Percentiles rank a stretch among this genome's conserved stretches.
Conservation (phyloP, 2,888 invertebrate genomes). For the Buathra laborator region DNA sequence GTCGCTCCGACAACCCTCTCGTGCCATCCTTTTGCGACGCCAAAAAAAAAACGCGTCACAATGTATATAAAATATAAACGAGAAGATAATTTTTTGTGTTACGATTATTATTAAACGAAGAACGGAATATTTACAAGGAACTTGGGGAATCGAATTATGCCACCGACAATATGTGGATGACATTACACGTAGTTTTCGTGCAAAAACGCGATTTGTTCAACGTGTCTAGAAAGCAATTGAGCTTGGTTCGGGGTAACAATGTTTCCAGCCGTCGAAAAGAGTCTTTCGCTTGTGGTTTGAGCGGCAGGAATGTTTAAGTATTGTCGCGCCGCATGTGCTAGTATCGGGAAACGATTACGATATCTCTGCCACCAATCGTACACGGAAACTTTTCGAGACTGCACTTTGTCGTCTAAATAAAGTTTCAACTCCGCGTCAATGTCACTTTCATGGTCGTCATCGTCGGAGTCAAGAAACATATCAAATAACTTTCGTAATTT, state of each 20-base stretch:
- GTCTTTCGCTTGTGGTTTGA: slow-evolving; percentile 40
- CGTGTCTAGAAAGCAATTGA: slow-evolving; percentile 25
- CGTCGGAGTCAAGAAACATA: slow-evolving; percentile 34
- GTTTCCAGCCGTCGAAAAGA: slow-evolving; percentile 46
- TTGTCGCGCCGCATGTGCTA: slow-evolving; percentile 3
- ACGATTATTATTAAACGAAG: no score
- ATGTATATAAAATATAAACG: no score
- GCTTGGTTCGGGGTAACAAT: slow-evolving; percentile 37
- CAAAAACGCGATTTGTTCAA: slow-evolving; percentile 40
- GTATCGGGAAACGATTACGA: neutral
- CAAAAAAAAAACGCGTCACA: no score
- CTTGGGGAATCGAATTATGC: no score
- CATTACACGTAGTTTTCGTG: slow-evolving; percentile 30
- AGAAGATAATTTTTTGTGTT: no score
- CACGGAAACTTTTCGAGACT: neutral
- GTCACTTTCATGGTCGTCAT: slow-evolving; percentile 16
- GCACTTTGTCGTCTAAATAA: slow-evolving; percentile 1
- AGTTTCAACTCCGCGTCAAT: slow-evolving; percentile 10
- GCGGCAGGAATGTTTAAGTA: slow-evolving; percentile 36
- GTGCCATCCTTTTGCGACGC: no score
- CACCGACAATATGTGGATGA: no score
- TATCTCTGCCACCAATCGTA: slow-evolving; percentile 14
- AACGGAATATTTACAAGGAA: no score
- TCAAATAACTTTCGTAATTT: slow-evolving; percentile 29
- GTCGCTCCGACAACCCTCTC: no score